phyloP scores from a whole-genome alignment of 2,888 invertebrate species.

The Embidobia sp. region DNA sequence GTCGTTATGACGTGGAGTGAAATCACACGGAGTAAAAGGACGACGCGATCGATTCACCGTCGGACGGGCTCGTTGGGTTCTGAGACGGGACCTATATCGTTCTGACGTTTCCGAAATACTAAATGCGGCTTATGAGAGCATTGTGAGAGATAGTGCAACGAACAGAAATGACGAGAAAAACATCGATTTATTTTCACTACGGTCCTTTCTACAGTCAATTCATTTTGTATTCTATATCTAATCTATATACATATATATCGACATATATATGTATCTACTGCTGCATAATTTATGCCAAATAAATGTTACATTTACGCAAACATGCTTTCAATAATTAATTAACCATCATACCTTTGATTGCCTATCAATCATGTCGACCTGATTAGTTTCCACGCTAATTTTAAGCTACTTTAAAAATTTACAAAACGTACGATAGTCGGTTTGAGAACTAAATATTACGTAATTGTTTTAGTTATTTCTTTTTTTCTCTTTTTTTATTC shows the following conservation, averaged over 20 bases:
- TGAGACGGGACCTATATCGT: conserved; percentile 29
- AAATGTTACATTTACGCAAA: conserved; percentile 81
- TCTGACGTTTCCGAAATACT: conserved; percentile 42
- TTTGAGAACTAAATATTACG: no score
- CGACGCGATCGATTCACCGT: conserved; percentile 43
- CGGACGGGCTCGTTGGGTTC: conserved; percentile 41
- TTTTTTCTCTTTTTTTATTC: no score
- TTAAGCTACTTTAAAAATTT: no score
- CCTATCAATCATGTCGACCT: no score
- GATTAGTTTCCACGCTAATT: no score
- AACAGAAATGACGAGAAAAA: conserved; percentile 68
- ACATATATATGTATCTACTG: conserved; percentile 76
- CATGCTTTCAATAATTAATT: conserved; percentile 31
- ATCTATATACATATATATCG: conserved; percentile 68
- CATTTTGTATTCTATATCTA: conserved; percentile 80
- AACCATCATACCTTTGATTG: not conserved
- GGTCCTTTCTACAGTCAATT: conserved; percentile 81
- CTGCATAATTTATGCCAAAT: conserved; percentile 81
- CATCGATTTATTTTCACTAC: conserved; percentile 81
- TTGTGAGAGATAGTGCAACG: conserved; percentile 63
- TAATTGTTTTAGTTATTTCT: no score
- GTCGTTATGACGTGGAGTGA: conserved; percentile 28
- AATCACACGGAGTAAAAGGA: conserved; percentile 35
- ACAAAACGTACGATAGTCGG: no score
- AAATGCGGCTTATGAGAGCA: conserved; percentile 41